Base-by-base conservation (phyloP, 2,888 invertebrate genomes). In the Cephus rjabovi region DNA sequence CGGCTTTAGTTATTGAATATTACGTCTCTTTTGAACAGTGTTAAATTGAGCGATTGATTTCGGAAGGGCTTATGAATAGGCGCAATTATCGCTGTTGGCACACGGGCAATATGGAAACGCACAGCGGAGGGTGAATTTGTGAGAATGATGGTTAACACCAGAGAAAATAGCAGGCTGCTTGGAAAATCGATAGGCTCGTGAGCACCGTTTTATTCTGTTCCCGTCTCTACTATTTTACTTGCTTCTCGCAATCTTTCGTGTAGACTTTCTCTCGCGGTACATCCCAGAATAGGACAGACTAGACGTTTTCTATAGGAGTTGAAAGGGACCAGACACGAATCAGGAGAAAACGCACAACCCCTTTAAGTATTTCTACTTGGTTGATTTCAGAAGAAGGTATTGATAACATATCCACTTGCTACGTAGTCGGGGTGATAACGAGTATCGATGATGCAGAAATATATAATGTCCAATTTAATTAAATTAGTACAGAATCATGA, bases 151-250 rank as follows among this genome's bases (percentile, higher is more conserved):
- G 80, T 83, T 81, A 80, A 80, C 78, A 79, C 77, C 80, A 76
- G 80, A 70, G 77, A 81, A 86, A 85, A 85, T 83, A 81, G 0
- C 79, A 75, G 82, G 81, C 80, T 82, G 81, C 86, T 85, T 79
- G 86, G 56, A 85, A 85, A 85, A 85, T 85, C 86, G 85, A 85
- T 85, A 71, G 71, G 30, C 34, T 71, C 30, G 30, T 11, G 31
- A 30, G 31, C 71, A 31, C 71, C 6, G 71, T 2, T 71, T 30
- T 9, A 23, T 30, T 23, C 34, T 34, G 15, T 30, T 30, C 30
- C 30, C 11, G 11, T 30, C 30, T 71, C 23, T 71, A 23, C 23
- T 56, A 56, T 56, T 56, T 56, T 56, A 2, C 23, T 56, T 1
- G 23, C 23, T 56, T 56, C 9, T 56, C 9, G 56, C 9, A 23